These are phyloP conservation scores for Vicugna pacos DNA, from an alignment of 2,113 vertebrate genomes.

Conservation along the genomic window DNA sequence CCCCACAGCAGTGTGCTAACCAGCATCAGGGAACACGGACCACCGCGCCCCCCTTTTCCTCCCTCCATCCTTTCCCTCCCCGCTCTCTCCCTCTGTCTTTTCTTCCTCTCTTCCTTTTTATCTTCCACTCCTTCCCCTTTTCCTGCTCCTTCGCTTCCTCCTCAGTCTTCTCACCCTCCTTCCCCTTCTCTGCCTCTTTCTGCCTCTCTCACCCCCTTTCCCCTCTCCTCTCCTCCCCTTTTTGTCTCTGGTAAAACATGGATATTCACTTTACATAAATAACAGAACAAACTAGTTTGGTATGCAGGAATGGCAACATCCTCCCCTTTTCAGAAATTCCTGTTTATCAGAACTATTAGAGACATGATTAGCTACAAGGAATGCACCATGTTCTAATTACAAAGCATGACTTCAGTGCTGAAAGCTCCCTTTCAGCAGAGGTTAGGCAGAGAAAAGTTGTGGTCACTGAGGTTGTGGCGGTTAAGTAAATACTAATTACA, in stretches of 20 bases:
- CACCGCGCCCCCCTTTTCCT: accelerated
- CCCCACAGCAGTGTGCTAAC: neutral
- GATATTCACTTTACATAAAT: neutral
- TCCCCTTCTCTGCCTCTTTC: neutral
- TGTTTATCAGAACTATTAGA: constrained; percentile 63
- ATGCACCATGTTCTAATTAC: constrained; percentile 73
- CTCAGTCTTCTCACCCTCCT: neutral
- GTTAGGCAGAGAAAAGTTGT: constrained; percentile 80
- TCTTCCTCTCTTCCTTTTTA: neutral
- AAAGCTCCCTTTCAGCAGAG: constrained; percentile 85
- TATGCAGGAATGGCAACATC: constrained; percentile 48
- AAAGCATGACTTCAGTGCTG: constrained; percentile 78
- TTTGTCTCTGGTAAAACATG: neutral
- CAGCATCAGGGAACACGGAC: neutral
- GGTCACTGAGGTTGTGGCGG: constrained; percentile 79
- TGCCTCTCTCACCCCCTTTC: no score
- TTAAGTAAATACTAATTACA: constrained; percentile 86
- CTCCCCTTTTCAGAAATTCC: constrained; percentile 70
- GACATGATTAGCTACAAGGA: constrained; percentile 70
- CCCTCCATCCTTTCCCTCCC: no score
- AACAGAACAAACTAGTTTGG: neutral
- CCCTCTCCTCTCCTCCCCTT: neutral
- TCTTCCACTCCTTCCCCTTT: no score
- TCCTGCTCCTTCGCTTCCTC: neutral
- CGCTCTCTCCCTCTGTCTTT: no score